These are phyloP conservation scores for Yponomeuta plumbellus DNA, from an alignment of 2,888 invertebrate species.

Conservation along the genomic window DNA sequence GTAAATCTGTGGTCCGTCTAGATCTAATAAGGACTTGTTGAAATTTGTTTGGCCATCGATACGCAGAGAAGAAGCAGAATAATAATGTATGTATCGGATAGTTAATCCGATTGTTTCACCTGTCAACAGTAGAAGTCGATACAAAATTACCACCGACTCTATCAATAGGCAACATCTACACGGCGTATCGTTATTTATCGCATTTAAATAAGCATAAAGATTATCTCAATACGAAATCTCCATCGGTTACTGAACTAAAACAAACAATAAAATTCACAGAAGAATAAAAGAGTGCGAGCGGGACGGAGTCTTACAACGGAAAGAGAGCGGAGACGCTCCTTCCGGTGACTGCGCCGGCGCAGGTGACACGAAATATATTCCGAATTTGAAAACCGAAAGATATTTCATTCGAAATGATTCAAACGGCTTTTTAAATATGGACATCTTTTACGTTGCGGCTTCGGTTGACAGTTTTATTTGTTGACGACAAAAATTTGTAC, in stretches of 20 bases:
- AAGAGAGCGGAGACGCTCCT: conserved; percentile 46
- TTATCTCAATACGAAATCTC: conserved; percentile 65
- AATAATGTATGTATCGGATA: background rate
- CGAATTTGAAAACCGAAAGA: conserved; percentile 74
- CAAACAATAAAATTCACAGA: conserved; percentile 58
- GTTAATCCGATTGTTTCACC: conserved; percentile 41
- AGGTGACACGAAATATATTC: conserved; percentile 76
- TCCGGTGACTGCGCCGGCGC: conserved; percentile 65
- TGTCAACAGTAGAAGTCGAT: conserved; percentile 48
- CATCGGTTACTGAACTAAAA: conserved; percentile 50
- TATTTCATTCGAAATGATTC: conserved; percentile 71
- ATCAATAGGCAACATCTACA: conserved; percentile 55
- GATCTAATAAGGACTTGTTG: too few species aligned
- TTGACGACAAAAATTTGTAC: conserved; percentile 51
- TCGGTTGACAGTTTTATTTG: conserved; percentile 73
- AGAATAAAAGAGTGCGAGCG: conserved; percentile 27
- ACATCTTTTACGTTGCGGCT: conserved; percentile 66
- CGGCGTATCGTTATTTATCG: conserved; percentile 62
- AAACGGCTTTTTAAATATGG: conserved; percentile 75
- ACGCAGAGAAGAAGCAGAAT: background rate
- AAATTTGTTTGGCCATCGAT: too few species aligned
- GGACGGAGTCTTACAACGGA: conserved; percentile 39
- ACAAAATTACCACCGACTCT: conserved; percentile 57
- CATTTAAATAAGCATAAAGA: conserved; percentile 66
- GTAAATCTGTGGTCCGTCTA: too few species aligned